Evolutionary conservation across 2,888 invertebrate genomes (phyloP).

Genomic region (Ophion costatus): DNA sequence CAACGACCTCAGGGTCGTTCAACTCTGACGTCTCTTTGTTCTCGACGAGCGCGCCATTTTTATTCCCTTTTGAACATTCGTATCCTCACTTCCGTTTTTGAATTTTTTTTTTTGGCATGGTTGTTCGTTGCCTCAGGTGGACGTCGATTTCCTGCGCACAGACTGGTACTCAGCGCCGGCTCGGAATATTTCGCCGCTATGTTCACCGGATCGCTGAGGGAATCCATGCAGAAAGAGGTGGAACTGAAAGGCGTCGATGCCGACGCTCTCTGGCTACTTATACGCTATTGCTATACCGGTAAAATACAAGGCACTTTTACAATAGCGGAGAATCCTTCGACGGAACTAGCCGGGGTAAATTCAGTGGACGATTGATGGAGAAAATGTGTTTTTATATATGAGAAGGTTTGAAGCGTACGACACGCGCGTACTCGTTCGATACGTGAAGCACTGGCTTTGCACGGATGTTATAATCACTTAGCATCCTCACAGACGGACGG

Average conservation of each 20-base stretch:
- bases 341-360: not conserved
- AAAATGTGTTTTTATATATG: too few species aligned
- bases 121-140: slow-evolving; percentile 76
- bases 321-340: not conserved
- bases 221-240: slow-evolving; percentile 93
- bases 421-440: too few species aligned
- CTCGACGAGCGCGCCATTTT: slow-evolving; percentile 14
- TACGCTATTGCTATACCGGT: slow-evolving; percentile 97
- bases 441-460: too few species aligned
- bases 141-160: slow-evolving; percentile 90
- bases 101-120: not conserved
- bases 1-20: not conserved
- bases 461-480: too few species aligned
- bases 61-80: not conserved
- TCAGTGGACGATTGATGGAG: not conserved
- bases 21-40: slow-evolving; percentile 31
- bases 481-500: too few species aligned
- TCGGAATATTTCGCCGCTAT: slow-evolving; percentile 98
- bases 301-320: slow-evolving; percentile 77
- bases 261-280: slow-evolving; percentile 92
- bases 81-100: not conserved
- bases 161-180: slow-evolving; percentile 94
- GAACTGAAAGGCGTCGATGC: slow-evolving; percentile 93
- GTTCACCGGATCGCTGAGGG: slow-evolving; percentile 95
- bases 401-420: too few species aligned